Evolutionary conservation across 2,888 invertebrate species (phyloP).

Genomic region (Ichneumon xanthorius): DNA sequence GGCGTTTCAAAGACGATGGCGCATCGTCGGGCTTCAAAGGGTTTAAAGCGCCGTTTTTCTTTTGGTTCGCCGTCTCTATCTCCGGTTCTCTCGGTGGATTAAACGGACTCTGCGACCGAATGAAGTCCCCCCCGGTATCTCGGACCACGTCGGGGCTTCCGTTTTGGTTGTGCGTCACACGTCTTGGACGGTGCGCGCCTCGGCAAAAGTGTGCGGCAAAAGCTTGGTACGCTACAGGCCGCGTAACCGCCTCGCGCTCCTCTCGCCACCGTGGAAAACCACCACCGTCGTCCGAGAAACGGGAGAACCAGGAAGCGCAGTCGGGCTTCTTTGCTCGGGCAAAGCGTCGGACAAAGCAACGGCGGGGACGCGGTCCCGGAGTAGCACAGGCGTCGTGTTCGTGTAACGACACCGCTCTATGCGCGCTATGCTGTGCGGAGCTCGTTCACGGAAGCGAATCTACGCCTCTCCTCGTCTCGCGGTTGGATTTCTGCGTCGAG

Average conservation of each 20-base stretch:
- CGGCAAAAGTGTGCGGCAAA: constrained; percentile 8
- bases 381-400: constrained; percentile 34
- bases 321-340: constrained; percentile 70
- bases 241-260: constrained; percentile 32
- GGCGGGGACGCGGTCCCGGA: constrained; percentile 10
- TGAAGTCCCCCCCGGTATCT: neutral
- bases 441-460: constrained; percentile 65
- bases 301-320: constrained; percentile 75
- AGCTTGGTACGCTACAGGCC: constrained; percentile 12
- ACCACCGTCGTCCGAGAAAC: constrained; percentile 71
- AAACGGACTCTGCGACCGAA: neutral
- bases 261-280: constrained; percentile 43
- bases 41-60: neutral
- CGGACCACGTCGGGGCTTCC: constrained; percentile 36
- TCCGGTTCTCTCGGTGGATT: neutral
- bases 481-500: constrained; percentile 58
- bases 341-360: constrained; percentile 65
- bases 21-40: neutral
- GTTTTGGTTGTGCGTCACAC: constrained; percentile 45
- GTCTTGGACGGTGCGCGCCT: constrained; percentile 34
- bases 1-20: neutral
- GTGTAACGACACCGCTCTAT: constrained; percentile 41
- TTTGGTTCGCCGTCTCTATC: neutral
- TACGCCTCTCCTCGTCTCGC: constrained; percentile 53
- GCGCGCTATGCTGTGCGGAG: constrained; percentile 14